These are phyloP conservation scores for Euleptes europaea DNA, from an alignment of 2,113 vertebrate genomes.

Conservation along the genomic window DNA sequence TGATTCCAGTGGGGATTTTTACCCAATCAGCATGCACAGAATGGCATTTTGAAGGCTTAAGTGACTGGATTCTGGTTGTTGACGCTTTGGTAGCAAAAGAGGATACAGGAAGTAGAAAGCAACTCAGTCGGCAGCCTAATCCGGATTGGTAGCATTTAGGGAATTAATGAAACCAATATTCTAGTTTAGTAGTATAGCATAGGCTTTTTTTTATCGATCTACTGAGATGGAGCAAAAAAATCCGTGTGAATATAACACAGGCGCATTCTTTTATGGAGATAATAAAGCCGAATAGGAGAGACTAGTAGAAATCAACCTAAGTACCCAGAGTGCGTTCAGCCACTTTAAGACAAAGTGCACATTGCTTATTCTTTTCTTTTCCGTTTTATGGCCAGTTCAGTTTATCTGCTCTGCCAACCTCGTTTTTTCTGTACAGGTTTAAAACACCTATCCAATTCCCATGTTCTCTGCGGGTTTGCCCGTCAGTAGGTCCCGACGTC, in stretches of 20 bases:
- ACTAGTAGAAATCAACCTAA: constrained; percentile 21
- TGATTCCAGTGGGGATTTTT: not conserved
- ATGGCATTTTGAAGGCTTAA: not conserved
- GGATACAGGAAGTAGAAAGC: not conserved
- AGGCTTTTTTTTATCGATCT: no score
- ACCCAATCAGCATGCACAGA: no score
- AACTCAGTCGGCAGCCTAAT: not conserved
- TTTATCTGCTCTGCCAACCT: constrained; percentile 33
- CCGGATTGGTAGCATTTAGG: not conserved
- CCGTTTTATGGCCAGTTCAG: not conserved
- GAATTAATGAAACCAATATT: not conserved
- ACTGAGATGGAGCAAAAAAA: no score
- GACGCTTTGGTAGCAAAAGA: not conserved
- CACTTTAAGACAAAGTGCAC: not conserved
- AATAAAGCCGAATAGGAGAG: not conserved
- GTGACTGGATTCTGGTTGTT: not conserved
- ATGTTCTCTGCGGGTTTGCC: not conserved
- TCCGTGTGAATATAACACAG: not conserved
- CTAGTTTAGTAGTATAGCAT: not conserved
- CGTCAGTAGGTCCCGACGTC: not conserved
- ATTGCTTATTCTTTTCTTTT: not conserved
- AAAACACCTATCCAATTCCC: constrained; percentile 36
- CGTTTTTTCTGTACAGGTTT: constrained; percentile 11
- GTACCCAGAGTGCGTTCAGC: not conserved
- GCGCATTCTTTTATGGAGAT: not conserved